These are phyloP conservation scores for Poecile atricapillus DNA, from an alignment of 2,113 vertebrate genomes.

Conservation along the genomic window DNA sequence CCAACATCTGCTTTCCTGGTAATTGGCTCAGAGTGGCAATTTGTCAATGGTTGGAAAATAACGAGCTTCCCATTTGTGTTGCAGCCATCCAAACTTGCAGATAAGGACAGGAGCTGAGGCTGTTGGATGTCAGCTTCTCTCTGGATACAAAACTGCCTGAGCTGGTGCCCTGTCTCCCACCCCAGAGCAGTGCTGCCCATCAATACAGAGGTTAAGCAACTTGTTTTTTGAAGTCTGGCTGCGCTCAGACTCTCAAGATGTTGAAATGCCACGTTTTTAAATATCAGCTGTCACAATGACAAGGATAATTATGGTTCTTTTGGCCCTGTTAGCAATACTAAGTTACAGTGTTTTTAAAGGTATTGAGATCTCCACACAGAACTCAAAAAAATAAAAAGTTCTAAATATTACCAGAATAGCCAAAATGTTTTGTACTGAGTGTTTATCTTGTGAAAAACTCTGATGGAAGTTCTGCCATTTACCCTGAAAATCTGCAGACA, in stretches of 20 bases:
- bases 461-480: not conserved
- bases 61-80: not conserved
- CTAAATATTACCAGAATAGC: not conserved
- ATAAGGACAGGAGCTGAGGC: not conserved
- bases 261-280: not conserved
- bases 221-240: not conserved
- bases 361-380: not conserved
- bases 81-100: not conserved
- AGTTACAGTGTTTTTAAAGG: not conserved
- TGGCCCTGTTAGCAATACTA: not conserved
- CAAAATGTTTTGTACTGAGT: not conserved
- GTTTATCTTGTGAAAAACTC: not conserved
- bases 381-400: not conserved
- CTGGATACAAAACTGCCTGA: not conserved
- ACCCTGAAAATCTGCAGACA: not conserved
- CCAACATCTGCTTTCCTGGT: not conserved
- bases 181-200: not conserved
- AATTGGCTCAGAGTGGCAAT: not conserved
- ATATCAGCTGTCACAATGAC: not conserved
- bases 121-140: not conserved
- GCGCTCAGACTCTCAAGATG: not conserved
- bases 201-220: not conserved
- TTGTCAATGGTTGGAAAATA: not conserved
- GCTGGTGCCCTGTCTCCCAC: not conserved
- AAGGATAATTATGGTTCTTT: not conserved